These are phyloP conservation scores for Urocolius indicus DNA, from an alignment of 2,113 vertebrate genomes.

Conservation along the genomic window DNA sequence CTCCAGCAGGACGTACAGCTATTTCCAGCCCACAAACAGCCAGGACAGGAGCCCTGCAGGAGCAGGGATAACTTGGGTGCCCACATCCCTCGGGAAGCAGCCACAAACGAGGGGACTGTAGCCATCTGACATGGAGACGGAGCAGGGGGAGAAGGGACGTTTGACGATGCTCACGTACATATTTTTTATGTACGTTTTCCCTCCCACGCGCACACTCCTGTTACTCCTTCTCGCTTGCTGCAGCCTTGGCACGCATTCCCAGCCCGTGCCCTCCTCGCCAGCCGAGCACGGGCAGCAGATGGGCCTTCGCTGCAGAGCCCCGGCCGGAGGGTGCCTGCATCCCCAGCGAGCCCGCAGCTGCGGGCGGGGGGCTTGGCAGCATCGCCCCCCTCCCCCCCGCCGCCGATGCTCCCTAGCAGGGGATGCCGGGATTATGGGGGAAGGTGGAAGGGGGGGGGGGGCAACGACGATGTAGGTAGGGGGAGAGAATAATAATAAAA, in stretches of 20 bases:
- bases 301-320: constrained; percentile 42
- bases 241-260: constrained; percentile 60
- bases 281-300: constrained; percentile 9
- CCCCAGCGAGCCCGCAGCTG: neutral
- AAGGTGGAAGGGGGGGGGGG: too few relatives aligned
- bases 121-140: neutral
- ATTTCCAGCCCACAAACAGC: neutral
- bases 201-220: neutral
- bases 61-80: neutral
- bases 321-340: neutral
- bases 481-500: neutral
- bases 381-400: constrained; percentile 12
- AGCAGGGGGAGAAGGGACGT: neutral
- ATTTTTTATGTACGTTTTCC: constrained; percentile 32
- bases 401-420: constrained; percentile 19
- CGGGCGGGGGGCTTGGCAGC: constrained; percentile 11
- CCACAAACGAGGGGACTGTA: neutral
- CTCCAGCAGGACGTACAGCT: neutral
- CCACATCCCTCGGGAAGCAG: neutral
- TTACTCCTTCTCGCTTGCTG: constrained; percentile 59
- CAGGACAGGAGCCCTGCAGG: neutral
- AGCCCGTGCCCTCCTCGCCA: constrained; percentile 24
- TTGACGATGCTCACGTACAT: neutral
- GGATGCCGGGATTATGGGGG: constrained; percentile 38
- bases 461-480: too few relatives aligned